Conservation (phyloP, 2,888 invertebrate species). For the Pammene aurita region DNA sequence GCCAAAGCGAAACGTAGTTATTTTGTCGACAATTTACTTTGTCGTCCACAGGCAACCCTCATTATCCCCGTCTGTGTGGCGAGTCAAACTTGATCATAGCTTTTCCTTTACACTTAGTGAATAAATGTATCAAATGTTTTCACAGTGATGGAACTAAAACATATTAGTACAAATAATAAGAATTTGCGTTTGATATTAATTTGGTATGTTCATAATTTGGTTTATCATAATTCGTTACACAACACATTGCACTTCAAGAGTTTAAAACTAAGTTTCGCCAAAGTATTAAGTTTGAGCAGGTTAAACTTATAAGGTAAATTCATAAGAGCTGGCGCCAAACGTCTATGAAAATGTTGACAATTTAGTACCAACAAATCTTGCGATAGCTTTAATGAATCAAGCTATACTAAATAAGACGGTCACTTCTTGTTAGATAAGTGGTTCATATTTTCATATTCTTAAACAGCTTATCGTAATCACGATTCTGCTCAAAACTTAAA, state of each 20-base stretch:
- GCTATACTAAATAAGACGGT: background rate
- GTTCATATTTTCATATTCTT: background rate
- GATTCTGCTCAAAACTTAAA: background rate
- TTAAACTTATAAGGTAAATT: too few relatives aligned
- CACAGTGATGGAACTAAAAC: background rate
- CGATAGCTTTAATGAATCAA: too few relatives aligned
- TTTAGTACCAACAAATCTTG: too few relatives aligned
- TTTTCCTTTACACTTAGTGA: conserved; percentile 13
- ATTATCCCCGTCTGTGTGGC: conserved; percentile 27
- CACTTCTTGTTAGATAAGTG: background rate
- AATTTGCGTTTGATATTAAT: too few relatives aligned
- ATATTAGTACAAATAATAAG: background rate
- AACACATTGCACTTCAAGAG: too few relatives aligned
- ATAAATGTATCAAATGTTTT: conserved; percentile 10
- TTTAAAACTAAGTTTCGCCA: background rate
- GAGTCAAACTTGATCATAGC: conserved; percentile 28
- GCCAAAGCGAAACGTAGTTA: conserved; percentile 36
- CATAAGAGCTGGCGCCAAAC: too few relatives aligned
- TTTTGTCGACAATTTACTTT: conserved; percentile 41
- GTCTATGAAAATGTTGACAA: too few relatives aligned
- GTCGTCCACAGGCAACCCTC: conserved; percentile 31
- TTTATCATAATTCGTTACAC: too few relatives aligned
- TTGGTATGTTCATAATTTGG: too few relatives aligned
- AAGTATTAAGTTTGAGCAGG: background rate
- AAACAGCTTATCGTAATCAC: conserved; percentile 4